A percentile compares a stretch with the other conserved stretches of the same genome.
These are phyloP conservation scores for Amblyjoppa proteus DNA, from an alignment of 2,888 invertebrate species.

Conservation along the genomic window DNA sequence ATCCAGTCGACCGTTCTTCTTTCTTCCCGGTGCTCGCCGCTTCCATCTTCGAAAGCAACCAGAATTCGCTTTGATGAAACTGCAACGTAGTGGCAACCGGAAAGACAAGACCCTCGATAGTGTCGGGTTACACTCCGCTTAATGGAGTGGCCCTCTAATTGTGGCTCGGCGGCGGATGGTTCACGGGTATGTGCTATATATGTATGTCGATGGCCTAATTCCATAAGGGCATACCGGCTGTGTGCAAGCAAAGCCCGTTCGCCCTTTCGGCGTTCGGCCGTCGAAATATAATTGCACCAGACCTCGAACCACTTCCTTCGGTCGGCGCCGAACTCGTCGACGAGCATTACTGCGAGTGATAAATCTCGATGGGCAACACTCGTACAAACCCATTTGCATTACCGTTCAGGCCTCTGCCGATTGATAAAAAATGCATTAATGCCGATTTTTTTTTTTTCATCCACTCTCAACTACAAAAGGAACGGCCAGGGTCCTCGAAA, in stretches of 20 bases:
- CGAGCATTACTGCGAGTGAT: neutral
- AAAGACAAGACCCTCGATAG: conserved; percentile 40
- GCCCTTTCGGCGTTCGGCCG: no score
- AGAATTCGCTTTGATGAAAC: conserved; percentile 24
- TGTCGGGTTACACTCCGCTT: conserved; percentile 65
- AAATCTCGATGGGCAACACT: neutral
- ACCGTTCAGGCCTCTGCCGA: neutral
- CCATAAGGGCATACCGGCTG: no score
- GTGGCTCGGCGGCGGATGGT: conserved; percentile 34
- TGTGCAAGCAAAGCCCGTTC: no score
- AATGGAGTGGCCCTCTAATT: conserved; percentile 68
- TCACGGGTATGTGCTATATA: neutral
- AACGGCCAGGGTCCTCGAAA: neutral
- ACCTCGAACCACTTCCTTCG: conserved; percentile 5
- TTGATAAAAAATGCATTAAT: neutral
- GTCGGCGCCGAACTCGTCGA: neutral
- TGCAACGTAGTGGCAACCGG: conserved; percentile 49
- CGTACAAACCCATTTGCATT: neutral
- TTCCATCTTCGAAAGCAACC: neutral
- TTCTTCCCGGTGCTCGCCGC: neutral
- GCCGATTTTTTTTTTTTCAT: neutral
- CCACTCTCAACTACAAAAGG: neutral
- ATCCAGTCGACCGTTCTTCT: neutral
- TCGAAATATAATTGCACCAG: neutral
- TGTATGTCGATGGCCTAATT: neutral